Conservation (phyloP, 37 sponge, comb jelly and placozoan species). For the Chondrosia reniformis region DNA sequence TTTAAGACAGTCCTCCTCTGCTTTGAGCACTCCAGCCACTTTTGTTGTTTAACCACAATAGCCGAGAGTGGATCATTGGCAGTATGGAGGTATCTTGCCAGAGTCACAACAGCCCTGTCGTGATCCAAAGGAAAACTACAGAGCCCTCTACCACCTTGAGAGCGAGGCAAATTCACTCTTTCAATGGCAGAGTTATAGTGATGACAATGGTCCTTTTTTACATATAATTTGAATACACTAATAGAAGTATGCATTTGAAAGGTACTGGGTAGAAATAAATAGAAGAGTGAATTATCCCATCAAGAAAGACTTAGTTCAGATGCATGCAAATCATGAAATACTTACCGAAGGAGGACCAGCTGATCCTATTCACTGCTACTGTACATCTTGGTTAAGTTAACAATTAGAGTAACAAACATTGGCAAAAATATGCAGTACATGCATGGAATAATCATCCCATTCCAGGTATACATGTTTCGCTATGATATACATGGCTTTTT, state of each 20-base stretch:
- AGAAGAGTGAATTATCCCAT: constrained; percentile 16
- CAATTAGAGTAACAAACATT: constrained; percentile 23
- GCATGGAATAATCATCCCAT: constrained; percentile 66
- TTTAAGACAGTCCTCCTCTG: no score
- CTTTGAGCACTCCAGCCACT: no score
- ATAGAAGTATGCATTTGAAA: constrained; percentile 25
- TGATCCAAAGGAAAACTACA: no score
- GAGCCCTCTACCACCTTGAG: no score
- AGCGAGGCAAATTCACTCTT: no score
- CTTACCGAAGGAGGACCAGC: constrained; percentile 19
- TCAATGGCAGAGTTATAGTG: no score
- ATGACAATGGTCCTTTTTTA: no score
- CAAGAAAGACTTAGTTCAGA: constrained; percentile 11
- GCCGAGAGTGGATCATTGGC: no score
- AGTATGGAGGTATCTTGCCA: no score
- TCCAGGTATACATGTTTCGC: constrained; percentile 36
- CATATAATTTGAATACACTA: neutral
- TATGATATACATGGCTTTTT: no score
- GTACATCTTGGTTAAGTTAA: constrained; percentile 53
- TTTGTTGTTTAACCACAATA: no score
- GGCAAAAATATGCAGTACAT: constrained; percentile 26
- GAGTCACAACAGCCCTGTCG: no score
- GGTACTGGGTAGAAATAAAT: constrained; percentile 11
- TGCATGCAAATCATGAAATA: neutral
- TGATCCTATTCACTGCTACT: constrained; percentile 27